Conservation (phyloP, 2,797 vertebrate species). For the Florisuga fusca region DNA sequence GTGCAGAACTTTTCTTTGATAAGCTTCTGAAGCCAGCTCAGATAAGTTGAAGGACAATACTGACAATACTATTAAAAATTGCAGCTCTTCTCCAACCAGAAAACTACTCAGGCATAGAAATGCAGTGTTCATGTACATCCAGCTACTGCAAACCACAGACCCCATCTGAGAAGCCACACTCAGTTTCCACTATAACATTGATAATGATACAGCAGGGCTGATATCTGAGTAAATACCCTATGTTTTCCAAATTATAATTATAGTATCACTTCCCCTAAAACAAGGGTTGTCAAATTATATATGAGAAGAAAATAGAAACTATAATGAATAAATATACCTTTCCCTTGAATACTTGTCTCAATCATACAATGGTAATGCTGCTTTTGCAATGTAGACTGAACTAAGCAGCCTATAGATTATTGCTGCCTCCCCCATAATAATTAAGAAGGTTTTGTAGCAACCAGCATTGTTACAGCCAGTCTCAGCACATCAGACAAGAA, state of each 20-base stretch:
- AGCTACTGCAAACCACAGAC: conserved; percentile 28
- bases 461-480: background rate
- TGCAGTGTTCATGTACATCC: conserved; percentile 36
- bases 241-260: conserved; percentile 62
- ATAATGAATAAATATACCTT: conserved; percentile 39
- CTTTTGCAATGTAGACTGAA: background rate
- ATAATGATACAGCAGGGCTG: conserved; percentile 13
- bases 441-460: background rate
- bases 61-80: conserved; percentile 33
- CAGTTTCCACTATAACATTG: background rate
- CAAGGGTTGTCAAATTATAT: conserved; percentile 59
- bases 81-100: conserved; percentile 58
- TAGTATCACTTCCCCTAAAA: conserved; percentile 25
- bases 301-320: conserved; percentile 49
- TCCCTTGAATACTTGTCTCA: background rate
- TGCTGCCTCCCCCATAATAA: background rate
- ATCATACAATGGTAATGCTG: background rate
- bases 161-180: conserved; percentile 35
- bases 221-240: conserved; percentile 23
- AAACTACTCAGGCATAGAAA: conserved; percentile 48
- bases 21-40: conserved; percentile 9
- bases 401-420: background rate
- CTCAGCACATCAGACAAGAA: background rate
- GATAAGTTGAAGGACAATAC: conserved; percentile 58
- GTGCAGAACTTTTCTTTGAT: conserved; percentile 14